phyloP scores from a whole-genome alignment of 2,888 invertebrate species.

The Lysandra bellargus region DNA sequence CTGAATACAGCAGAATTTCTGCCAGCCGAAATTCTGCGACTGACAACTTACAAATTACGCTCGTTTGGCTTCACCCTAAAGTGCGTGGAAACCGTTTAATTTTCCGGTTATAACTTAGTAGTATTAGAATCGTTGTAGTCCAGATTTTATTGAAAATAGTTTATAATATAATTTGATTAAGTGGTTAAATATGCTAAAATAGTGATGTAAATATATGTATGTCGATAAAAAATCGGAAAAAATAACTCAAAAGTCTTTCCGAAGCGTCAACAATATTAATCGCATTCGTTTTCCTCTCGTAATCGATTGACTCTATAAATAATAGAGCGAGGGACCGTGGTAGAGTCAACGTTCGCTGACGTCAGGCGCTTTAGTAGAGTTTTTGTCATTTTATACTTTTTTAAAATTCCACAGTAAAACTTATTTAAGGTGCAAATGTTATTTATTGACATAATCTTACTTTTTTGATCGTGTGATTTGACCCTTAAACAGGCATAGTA shows the following conservation, averaged over 20 bases:
- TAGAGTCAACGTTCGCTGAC: constrained; percentile 28
- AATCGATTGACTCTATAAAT: constrained; percentile 28
- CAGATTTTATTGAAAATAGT: too few relatives aligned
- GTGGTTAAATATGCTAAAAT: not conserved
- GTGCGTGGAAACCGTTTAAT: too few relatives aligned
- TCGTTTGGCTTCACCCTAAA: too few relatives aligned
- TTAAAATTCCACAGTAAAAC: not conserved
- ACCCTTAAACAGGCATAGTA: too few relatives aligned
- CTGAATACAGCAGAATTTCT: too few relatives aligned
- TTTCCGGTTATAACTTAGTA: too few relatives aligned
- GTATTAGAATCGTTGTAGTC: too few relatives aligned
- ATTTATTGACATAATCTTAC: constrained; percentile 11
- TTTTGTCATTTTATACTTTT: not conserved
- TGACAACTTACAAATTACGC: too few relatives aligned
- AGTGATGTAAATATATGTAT: not conserved
- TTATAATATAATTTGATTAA: too few relatives aligned
- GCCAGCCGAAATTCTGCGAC: too few relatives aligned
- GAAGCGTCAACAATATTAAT: not conserved
- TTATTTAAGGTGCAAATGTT: not conserved
- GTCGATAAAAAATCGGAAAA: not conserved
- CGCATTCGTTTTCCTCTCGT: constrained; percentile 14
- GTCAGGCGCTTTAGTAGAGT: not conserved
- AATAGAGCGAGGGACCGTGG: not conserved
- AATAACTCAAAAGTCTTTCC: not conserved
- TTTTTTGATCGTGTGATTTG: not conserved